phyloP scores from a whole-genome alignment of 1,140 invertebrate genomes.

The Saccostrea glomerata region DNA sequence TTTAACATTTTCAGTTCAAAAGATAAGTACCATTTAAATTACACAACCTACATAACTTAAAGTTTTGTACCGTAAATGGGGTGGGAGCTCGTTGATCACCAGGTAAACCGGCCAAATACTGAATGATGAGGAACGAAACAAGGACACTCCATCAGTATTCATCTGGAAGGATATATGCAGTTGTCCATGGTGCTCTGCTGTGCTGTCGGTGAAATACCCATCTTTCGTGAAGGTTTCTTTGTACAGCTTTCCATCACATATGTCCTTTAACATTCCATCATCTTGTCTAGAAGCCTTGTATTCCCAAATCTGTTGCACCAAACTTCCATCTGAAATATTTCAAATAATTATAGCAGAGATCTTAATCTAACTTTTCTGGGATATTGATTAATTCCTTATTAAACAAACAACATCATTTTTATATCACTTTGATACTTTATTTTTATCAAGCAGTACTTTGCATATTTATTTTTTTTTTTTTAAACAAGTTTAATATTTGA shows the following conservation, averaged over 20 bases:
- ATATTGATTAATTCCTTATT: too few species aligned
- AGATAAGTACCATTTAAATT: too few species aligned
- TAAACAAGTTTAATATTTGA: background rate
- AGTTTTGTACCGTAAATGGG: background rate
- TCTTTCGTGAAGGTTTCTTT: slow-evolving; percentile 26
- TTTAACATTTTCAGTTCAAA: too few species aligned
- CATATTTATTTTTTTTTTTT: too few species aligned
- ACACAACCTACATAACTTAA: too few species aligned
- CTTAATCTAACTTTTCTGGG: background rate
- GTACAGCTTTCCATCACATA: slow-evolving; percentile 39
- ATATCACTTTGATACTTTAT: too few species aligned
- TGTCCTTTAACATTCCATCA: slow-evolving; percentile 18
- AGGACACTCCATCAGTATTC: background rate
- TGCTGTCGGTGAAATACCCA: background rate
- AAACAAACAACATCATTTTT: too few species aligned
- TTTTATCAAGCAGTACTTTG: too few species aligned
- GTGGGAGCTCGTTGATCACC: background rate
- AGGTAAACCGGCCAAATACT: background rate
- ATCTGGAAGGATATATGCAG: background rate
- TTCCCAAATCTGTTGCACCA: slow-evolving; percentile 26
- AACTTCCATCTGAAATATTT: slow-evolving; percentile 21
- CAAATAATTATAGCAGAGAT: background rate
- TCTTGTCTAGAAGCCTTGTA: slow-evolving; percentile 20
- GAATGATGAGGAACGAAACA: background rate
- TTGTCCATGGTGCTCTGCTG: background rate